Evolutionary conservation across 2,113 vertebrate species (phyloP), one percentile per base, ranked within the genome.

Genomic region (Sapayoa aenigma): DNA sequence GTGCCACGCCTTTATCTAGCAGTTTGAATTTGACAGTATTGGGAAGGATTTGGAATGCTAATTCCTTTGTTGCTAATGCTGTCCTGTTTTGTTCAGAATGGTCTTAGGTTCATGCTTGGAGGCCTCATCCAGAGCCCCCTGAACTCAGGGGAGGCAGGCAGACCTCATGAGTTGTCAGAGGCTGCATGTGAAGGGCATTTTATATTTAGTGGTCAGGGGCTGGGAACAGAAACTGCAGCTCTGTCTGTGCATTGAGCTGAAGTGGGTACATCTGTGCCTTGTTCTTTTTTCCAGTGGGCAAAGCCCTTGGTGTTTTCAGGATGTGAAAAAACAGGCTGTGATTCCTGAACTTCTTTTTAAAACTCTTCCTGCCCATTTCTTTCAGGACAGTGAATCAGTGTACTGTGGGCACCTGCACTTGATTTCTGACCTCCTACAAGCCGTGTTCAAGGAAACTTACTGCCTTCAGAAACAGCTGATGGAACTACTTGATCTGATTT

Each of bases 381-480:
- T 86, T 14, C 92, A 99, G 99, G 98, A 99, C 31, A 99, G 99
- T 90, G 99, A 99, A 69, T 97, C 98, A 20, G 55, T 99, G 37
- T 99, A 99, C 92, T 98, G 97, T 95, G 98, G 98, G 28, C 98
- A 97, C 35, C 97, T 99, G 75, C 98, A 99, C n/a, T 93, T 99
- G 41, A 98, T 99, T 75, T 98, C 98, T 44, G 99, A 99, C 93
- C 98, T 99, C 81, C 98, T 99, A 2, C 99, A 99, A 89, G 97
- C 98, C 30, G 83, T 99, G 65, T 99, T 99, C 93, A 99, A 99
- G 91, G 99, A 98, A 78, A 98, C 99, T 8, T 99, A 99, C 88
- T 97, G 97, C 42, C 98, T 99, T 77, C 99, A 99, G 89, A 99
- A 99, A 79, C 97, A 98, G 56, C 96, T 99, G 31, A 98, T 99